phyloP scores from a whole-genome alignment of 2,113 vertebrate genomes.

The Mormyrus iriodes region DNA sequence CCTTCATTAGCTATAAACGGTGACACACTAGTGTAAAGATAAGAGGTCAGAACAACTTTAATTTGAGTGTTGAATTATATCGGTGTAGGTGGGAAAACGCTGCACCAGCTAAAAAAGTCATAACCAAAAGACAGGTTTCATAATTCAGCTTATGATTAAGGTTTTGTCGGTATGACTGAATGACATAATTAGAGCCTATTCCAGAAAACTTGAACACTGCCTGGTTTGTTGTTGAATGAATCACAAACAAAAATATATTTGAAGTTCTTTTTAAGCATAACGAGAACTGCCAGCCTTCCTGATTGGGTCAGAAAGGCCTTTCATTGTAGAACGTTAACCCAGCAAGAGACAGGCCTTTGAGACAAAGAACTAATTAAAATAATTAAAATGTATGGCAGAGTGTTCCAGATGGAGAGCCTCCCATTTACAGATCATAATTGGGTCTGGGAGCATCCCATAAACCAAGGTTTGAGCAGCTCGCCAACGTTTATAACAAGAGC shows the following conservation, averaged over 20 bases:
- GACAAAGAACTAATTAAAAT: slow-evolving; percentile 43
- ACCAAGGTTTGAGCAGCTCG: slow-evolving; percentile 47
- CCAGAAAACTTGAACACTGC: not conserved
- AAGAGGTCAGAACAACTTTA: not conserved
- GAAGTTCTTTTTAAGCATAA: not conserved
- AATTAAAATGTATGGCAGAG: slow-evolving; percentile 46
- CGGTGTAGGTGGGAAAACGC: not conserved
- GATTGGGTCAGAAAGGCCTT: not conserved
- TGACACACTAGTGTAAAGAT: not conserved
- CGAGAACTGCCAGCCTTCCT: not conserved
- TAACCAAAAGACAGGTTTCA: not conserved
- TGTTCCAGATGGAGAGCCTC: slow-evolving; percentile 49
- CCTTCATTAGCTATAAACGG: not conserved
- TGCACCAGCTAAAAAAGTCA: not conserved
- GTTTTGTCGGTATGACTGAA: not conserved
- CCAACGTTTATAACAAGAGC: slow-evolving; percentile 38
- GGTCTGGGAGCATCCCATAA: slow-evolving; percentile 49
- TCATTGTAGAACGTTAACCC: slow-evolving; percentile 5
- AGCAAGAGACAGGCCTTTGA: slow-evolving; percentile 14
- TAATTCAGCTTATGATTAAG: not conserved
- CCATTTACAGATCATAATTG: slow-evolving; percentile 45
- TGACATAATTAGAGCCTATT: not conserved
- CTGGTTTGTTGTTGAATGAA: not conserved
- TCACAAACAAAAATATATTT: not conserved
- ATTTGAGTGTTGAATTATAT: not conserved